Conservation (phyloP, 2,113 vertebrate genomes). For the Cynocephalus volans region DNA sequence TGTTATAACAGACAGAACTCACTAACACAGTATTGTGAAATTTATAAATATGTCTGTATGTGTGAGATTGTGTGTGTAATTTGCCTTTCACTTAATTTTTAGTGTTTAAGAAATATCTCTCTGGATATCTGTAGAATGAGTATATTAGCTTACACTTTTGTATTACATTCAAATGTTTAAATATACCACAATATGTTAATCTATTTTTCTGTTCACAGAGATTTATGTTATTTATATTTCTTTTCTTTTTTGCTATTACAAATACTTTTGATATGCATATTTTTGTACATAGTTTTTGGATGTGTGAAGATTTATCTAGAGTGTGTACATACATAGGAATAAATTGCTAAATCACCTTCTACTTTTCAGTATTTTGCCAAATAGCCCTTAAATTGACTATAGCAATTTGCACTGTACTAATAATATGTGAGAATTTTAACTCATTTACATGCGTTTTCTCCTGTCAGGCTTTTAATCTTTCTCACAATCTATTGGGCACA, state of each 20-base stretch:
- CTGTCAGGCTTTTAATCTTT: background rate
- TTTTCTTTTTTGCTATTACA: background rate
- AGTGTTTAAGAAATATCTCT: background rate
- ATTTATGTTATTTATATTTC: background rate
- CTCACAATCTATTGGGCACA: background rate
- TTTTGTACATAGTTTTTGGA: background rate
- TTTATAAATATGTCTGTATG: background rate
- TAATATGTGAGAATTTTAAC: background rate
- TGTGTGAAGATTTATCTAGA: background rate
- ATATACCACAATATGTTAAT: background rate
- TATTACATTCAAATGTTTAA: background rate
- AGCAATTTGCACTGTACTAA: background rate
- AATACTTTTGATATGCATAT: background rate
- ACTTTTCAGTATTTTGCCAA: conserved; percentile 30
- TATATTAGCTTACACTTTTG: background rate
- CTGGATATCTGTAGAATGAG: background rate
- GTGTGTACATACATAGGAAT: background rate
- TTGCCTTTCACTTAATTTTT: background rate
- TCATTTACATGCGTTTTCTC: background rate
- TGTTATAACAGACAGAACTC: background rate
- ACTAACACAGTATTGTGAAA: background rate
- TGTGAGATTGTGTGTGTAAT: background rate
- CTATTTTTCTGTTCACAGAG: background rate
- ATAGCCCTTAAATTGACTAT: background rate
- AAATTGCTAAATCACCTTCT: background rate